Conservation (phyloP, 2,888 invertebrate genomes). For the Erebia palarica region DNA sequence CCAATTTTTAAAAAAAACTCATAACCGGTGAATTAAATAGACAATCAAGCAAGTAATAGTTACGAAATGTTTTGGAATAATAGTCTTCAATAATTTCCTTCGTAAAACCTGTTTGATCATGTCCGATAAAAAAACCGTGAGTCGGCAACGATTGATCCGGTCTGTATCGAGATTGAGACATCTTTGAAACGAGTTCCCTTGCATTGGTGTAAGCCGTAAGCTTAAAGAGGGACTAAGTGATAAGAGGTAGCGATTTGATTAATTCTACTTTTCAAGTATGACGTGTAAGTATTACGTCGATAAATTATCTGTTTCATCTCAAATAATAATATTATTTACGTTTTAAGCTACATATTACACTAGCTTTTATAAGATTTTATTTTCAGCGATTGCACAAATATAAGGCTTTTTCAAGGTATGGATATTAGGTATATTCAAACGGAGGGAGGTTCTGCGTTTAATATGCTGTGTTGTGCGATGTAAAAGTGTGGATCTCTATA, state of each 20-base stretch:
- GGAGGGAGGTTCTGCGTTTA: no score
- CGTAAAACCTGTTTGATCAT: slow-evolving; percentile 70
- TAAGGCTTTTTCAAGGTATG: no score
- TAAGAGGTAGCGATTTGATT: slow-evolving; percentile 44
- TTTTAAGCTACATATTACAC: no score
- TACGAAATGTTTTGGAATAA: slow-evolving; percentile 45
- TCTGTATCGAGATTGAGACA: slow-evolving; percentile 78
- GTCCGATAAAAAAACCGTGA: slow-evolving; percentile 71
- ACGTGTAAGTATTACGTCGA: background rate
- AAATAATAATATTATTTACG: background rate
- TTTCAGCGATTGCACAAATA: no score
- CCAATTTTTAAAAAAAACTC: background rate
- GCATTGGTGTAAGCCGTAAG: slow-evolving; percentile 55
- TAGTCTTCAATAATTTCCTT: slow-evolving; percentile 57
- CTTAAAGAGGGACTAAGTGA: slow-evolving; percentile 44
- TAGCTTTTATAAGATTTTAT: no score
- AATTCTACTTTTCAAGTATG: background rate
- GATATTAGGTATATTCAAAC: no score
- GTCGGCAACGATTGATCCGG: slow-evolving; percentile 77
- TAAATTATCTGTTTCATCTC: no score
- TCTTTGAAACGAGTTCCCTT: slow-evolving; percentile 74
- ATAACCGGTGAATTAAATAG: slow-evolving; percentile 26
- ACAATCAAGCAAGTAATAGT: slow-evolving; percentile 39
- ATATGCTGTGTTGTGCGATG: no score
- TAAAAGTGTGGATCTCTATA: no score